Evolutionary conservation across 92 coral and sea anemone genomes (phyloP).

Genomic region (Epizoanthus stellaris): DNA sequence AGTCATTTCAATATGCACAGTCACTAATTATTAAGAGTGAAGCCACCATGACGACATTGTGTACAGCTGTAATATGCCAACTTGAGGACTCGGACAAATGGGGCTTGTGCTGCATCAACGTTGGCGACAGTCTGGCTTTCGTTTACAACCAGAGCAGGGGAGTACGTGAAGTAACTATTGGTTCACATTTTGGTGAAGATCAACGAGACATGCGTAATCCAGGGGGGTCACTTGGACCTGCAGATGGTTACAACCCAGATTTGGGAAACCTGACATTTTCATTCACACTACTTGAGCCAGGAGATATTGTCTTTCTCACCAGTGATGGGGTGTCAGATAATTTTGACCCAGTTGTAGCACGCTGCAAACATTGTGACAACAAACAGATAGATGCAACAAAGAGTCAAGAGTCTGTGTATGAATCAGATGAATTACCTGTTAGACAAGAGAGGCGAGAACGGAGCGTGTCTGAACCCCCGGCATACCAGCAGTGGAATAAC

Average conservation of each 20-base stretch:
- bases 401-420: slow-evolving; percentile 66
- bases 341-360: slow-evolving; percentile 90
- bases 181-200: slow-evolving; percentile 81
- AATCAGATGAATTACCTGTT: neutral
- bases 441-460: neutral
- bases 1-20: slow-evolving; percentile 87
- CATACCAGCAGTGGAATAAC: slow-evolving; percentile 44
- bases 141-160: slow-evolving; percentile 73
- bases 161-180: slow-evolving; percentile 91
- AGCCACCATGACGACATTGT: slow-evolving; percentile 95
- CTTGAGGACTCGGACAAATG: slow-evolving; percentile 78
- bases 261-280: slow-evolving; percentile 90
- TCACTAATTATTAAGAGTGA: slow-evolving; percentile 71
- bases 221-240: slow-evolving; percentile 98
- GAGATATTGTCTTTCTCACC: slow-evolving; percentile 94
- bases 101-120: slow-evolving; percentile 93
- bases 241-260: slow-evolving; percentile 96
- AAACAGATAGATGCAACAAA: slow-evolving; percentile 36
- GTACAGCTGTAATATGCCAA: slow-evolving; percentile 90
- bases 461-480: slow-evolving; percentile 43
- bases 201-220: slow-evolving; percentile 94
- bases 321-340: slow-evolving; percentile 99
- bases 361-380: slow-evolving; percentile 74
- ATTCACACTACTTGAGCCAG: slow-evolving; percentile 76
- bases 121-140: slow-evolving; percentile 94